Conservation (phyloP, 2,113 vertebrate genomes). For the Tragelaphus imberbis region DNA sequence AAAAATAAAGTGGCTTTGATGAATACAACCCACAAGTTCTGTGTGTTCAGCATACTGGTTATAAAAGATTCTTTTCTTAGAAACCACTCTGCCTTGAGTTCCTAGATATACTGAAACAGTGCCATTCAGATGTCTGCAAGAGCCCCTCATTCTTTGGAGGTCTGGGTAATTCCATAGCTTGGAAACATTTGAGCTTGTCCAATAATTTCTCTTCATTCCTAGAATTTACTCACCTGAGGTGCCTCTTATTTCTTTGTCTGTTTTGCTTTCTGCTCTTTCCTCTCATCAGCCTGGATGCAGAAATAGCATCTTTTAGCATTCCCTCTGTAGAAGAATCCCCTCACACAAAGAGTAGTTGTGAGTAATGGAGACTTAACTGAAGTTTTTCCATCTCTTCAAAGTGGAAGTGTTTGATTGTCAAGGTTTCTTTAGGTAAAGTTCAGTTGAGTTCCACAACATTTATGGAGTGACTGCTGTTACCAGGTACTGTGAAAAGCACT, state of each 20-base stretch:
- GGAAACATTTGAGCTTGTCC: background rate
- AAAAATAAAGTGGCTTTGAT: background rate
- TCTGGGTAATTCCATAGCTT: background rate
- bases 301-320: background rate
- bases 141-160: background rate
- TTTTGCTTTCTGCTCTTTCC: background rate
- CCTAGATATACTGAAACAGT: background rate
- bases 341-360: background rate
- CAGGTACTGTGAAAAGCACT: background rate
- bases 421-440: background rate
- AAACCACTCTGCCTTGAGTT: background rate
- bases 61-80: slow-evolving; percentile 1
- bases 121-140: background rate
- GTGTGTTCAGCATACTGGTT: background rate
- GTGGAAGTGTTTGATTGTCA: background rate
- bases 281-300: background rate
- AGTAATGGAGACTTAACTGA: background rate
- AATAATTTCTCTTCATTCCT: background rate
- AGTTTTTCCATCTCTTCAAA: background rate
- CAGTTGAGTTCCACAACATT: background rate
- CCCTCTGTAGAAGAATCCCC: background rate
- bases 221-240: background rate
- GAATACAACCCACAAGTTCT: background rate
- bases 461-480: background rate
- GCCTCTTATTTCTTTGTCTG: background rate